Base-by-base conservation (phyloP, 2,888 invertebrate species). In the Drosophila melanocephala region DNA sequence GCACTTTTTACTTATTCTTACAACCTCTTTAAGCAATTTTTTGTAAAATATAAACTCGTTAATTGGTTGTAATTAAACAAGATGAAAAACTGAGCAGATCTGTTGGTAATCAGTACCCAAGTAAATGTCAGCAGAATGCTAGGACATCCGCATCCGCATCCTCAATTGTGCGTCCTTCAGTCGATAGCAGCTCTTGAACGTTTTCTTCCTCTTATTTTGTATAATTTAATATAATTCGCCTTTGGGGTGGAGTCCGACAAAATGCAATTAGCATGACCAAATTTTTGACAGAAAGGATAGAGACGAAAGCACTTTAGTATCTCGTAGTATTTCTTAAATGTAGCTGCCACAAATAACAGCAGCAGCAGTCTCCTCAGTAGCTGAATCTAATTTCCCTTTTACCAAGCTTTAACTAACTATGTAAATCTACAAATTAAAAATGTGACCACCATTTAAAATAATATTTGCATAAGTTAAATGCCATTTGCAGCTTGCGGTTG, bases 181-280 rank as follows among this genome's bases (percentile, higher is more conserved):
- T 67, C 69, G 28, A 67, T 63, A 42, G 71, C 37, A 30, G 35
- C 63, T 14, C 72, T 66, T 26, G 33, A 60, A 67, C 28, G 63
- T 67, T 78, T 52, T 51, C 32, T 64, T 32, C 50, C 32, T 26
- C 26, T n/a, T 59, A 70, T 81, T 79, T 75, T 60, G 67, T 58
- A 63, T 51, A 73, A 71, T 73, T 79, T 70, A 74, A 68, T 70
- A 28, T 59, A 56, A 72, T 63, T 53, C 53, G 64, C 67, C 67
- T 65, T 62, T 37, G 47, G 77, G 57, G 55, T 52, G 42, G 51
- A 56, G 42, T 28, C 68, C 72, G 70, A 71, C 72, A 53, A 79
- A 84, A 86, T 84, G 82, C 77, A 84, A 87, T 84, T 84, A 84
- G 84, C 82, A 72, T 79, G 73, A 77, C 72, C 75, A 72, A 0